Evolutionary conservation across 1,140 invertebrate genomes (phyloP), one percentile per base, ranked within the genome.

Genomic region (Diorhabda elongata): DNA sequence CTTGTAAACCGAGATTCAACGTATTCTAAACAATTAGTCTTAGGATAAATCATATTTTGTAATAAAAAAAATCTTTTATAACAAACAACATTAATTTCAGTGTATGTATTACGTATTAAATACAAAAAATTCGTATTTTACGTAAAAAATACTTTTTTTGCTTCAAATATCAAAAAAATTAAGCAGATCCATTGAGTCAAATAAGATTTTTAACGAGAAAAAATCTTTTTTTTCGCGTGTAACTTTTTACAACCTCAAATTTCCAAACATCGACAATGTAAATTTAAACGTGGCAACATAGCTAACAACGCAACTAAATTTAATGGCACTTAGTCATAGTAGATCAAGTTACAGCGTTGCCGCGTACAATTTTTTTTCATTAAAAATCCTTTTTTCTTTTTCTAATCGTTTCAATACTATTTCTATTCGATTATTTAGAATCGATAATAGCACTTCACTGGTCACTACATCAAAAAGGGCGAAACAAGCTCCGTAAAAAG

Each of bases 1-100:
- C 65, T 59, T 68, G 66, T 70, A 65, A 26, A 69, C 68, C 71
- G 68, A 73, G 65, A 73, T 70, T 71, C 63, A 52, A 52, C 6
- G n/a, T 52, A 52, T 52, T 52, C 47, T 52, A 52, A 61, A 64
- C 42, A 43, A 59, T 42, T 60, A 45, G 26, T 62, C 11, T 62
- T 43, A 63, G 43, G 57, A 61, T 62, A 44, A 59, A 61, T 9
- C 2, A 62, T 61, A 26, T 5, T 11, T 5, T 26, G 43, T 42
- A 44, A 43, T 11, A 8, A 63, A 44, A 63, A 63, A 11, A 63
- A 44, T 5, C 41, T 62, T 42, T 8, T 47, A 44, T 44, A 45
- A 67, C 11, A 61, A 68, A 61, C 7, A 52, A 52, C 9, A 52
- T 44, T 9, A 41, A 60, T n/a, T 43, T 45, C 61, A 7, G 9